Percentiles rank a stretch among this genome's conserved stretches.
phyloP scores from a whole-genome alignment of 2,888 invertebrate genomes.

The Tachina lurida region DNA sequence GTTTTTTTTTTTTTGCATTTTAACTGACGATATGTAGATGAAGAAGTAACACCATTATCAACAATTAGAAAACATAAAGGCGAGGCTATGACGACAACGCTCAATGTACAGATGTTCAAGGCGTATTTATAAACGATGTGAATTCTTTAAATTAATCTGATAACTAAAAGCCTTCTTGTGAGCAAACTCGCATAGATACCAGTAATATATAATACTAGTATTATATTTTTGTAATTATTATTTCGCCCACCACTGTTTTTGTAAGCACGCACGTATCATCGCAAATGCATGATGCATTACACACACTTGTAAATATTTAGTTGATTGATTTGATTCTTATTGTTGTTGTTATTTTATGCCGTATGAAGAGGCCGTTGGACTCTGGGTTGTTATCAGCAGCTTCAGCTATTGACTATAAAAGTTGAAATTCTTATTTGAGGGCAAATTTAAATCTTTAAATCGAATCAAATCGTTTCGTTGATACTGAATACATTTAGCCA shows the following conservation, averaged over 20 bases:
- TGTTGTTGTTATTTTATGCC: slow-evolving; percentile 26
- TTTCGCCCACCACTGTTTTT: slow-evolving; percentile 6
- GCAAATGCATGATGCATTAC: slow-evolving; percentile 5
- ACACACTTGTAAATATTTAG: background rate
- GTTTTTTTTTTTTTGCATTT: no score
- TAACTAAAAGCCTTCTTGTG: no score
- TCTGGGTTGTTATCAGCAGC: slow-evolving; percentile 69
- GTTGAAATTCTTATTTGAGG: slow-evolving; percentile 55
- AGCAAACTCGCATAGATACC: no score
- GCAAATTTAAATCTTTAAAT: slow-evolving; percentile 64
- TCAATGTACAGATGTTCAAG: no score
- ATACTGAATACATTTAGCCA: slow-evolving; percentile 19
- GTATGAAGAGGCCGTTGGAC: slow-evolving; percentile 72
- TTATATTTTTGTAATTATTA: background rate
- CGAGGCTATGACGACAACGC: no score
- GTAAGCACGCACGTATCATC: slow-evolving; percentile 1
- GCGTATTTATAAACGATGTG: no score
- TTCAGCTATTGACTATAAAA: slow-evolving; percentile 53
- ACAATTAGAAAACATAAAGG: no score
- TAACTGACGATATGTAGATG: no score
- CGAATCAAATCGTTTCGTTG: background rate
- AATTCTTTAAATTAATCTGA: no score
- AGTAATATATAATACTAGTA: no score
- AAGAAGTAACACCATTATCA: no score
- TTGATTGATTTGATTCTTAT: slow-evolving; percentile 35